phyloP scores from a whole-genome alignment of 1,140 invertebrate species.

The Sycophila sp. region DNA sequence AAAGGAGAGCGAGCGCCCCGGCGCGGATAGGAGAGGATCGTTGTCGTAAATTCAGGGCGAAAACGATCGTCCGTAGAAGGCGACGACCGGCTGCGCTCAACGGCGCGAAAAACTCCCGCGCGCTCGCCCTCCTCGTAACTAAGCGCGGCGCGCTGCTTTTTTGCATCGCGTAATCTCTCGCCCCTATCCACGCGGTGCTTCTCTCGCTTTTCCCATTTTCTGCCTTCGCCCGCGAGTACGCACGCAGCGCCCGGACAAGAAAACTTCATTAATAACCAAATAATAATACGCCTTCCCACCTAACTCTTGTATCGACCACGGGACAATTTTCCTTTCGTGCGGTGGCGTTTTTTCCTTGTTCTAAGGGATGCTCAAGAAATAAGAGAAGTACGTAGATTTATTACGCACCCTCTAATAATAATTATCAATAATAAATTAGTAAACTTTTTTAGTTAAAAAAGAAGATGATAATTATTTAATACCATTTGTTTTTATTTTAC shows the following conservation, averaged over 20 bases:
- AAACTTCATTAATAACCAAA: slow-evolving; percentile 34
- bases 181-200: no score
- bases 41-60: slow-evolving; percentile 29
- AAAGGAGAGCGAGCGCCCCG: background rate
- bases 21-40: background rate
- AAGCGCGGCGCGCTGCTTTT: background rate
- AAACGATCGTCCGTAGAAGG: slow-evolving; percentile 22
- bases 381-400: no score
- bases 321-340: no score
- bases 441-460: no score
- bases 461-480: no score
- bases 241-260: background rate
- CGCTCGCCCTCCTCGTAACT: background rate
- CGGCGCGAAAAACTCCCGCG: background rate
- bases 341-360: no score
- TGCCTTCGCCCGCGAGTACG: background rate
- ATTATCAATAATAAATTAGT: no score
- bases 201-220: background rate
- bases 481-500: no score
- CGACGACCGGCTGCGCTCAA: background rate
- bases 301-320: no score
- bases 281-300: slow-evolving; percentile 30
- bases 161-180: background rate
- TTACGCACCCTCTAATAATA: no score
- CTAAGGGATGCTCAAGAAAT: no score